Percentiles rank a stretch among this genome's conserved stretches.
Evolutionary conservation across 1,140 invertebrate species (phyloP).

Genomic region (Calephelis nemesis): DNA sequence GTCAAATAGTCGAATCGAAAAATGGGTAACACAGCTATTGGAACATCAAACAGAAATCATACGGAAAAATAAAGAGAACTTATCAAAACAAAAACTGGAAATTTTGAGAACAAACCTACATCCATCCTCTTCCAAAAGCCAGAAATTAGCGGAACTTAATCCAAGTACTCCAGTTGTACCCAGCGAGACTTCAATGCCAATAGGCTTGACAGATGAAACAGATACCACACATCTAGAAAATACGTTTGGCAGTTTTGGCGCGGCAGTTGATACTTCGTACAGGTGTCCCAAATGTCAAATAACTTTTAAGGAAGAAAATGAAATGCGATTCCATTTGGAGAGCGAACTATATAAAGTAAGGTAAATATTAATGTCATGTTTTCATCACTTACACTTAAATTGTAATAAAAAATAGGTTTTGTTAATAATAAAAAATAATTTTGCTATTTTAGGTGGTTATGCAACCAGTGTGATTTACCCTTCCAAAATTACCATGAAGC

Average conservation of each 20-base stretch:
- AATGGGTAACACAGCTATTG: conserved; percentile 49
- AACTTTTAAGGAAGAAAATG: conserved; percentile 39
- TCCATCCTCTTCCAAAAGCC: conserved; percentile 17
- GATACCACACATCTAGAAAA: conserved; percentile 37
- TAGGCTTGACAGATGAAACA: too few species aligned
- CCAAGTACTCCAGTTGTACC: neutral
- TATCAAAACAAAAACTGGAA: conserved; percentile 46
- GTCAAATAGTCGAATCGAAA: conserved; percentile 46
- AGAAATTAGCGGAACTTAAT: conserved; percentile 1
- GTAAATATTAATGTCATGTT: conserved; percentile 33
- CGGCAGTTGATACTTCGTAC: conserved; percentile 36
- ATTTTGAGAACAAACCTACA: conserved; percentile 31
- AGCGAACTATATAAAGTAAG: conserved; percentile 61
- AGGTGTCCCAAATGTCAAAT: conserved; percentile 56
- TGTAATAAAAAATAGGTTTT: too few species aligned
- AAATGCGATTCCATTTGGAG: conserved; percentile 58
- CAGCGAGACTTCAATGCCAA: neutral
- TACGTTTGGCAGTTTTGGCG: conserved; percentile 54
- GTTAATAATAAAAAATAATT: conserved; percentile 2
- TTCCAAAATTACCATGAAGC: conserved; percentile 64
- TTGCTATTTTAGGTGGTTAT: conserved; percentile 50
- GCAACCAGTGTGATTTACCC: conserved; percentile 45
- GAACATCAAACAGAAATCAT: conserved; percentile 51
- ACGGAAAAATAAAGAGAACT: conserved; percentile 44
- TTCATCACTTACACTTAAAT: too few species aligned